A percentile compares a stretch with the other conserved stretches of the same genome.
phyloP scores from a whole-genome alignment of 2,797 vertebrate species.

The Ptychobarbus kaznakovi region DNA sequence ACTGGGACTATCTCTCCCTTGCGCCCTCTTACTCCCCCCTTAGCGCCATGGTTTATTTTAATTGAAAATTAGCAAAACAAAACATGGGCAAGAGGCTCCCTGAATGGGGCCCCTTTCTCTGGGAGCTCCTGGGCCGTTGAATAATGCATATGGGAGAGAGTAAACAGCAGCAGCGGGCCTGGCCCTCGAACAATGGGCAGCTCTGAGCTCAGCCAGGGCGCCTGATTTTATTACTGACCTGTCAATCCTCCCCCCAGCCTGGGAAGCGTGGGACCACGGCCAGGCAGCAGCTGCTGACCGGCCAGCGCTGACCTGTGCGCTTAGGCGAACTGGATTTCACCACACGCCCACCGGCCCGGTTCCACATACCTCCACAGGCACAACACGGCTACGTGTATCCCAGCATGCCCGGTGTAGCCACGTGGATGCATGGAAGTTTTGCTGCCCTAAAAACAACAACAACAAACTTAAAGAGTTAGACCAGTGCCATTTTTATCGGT shows the following conservation, averaged over 20 bases:
- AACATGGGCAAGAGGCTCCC: conserved; percentile 87
- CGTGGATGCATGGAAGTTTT: conserved; percentile 11
- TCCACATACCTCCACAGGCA: conserved; percentile 59
- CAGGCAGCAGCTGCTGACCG: conserved; percentile 99
- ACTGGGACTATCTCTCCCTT: conserved; percentile 59
- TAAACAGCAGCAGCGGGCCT: conserved; percentile 99
- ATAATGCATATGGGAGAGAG: conserved; percentile 99
- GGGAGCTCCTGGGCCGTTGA: conserved; percentile 99
- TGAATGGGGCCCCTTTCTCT: conserved; percentile 98
- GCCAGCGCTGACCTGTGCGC: conserved; percentile 85
- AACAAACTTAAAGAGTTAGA: not conserved
- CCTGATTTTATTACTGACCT: conserved; percentile 99
- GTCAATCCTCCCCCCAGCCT: conserved; percentile 94
- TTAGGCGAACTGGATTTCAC: conserved; percentile 50
- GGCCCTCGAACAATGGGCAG: conserved; percentile 95
- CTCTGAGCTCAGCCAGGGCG: conserved; percentile 94
- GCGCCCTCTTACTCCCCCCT: conserved; percentile 70
- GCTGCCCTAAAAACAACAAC: not conserved
- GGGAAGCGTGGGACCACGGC: conserved; percentile 95
- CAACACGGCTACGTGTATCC: not conserved
- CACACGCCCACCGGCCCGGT: conserved; percentile 48
- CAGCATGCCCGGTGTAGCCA: conserved; percentile 21
- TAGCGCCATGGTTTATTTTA: conserved; percentile 86
- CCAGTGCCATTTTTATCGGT: too few relatives aligned
- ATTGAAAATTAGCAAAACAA: conserved; percentile 91